These are phyloP conservation scores for Leucosticte australis DNA, from an alignment of 2,113 vertebrate species.

Conservation along the genomic window DNA sequence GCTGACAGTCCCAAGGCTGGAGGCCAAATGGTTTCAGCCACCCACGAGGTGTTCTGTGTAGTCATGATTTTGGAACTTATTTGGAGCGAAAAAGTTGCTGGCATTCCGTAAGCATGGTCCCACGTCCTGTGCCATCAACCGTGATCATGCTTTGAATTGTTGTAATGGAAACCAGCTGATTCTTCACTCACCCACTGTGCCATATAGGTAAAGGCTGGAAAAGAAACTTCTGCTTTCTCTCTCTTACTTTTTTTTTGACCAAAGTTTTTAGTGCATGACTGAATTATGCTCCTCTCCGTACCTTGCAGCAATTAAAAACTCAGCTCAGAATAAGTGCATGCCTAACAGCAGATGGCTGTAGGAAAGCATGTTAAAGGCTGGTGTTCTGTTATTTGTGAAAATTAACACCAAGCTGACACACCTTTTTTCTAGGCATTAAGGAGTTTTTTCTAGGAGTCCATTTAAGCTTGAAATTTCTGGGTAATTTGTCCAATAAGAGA, in stretches of 20 bases:
- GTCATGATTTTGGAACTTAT: constrained; percentile 22
- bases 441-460: background rate
- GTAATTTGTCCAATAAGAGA: background rate
- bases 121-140: rapidly evolving
- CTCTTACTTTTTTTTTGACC: background rate
- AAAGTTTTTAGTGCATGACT: background rate
- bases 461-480: background rate
- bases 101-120: background rate
- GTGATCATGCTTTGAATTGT: background rate
- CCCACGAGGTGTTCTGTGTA: constrained; percentile 35
- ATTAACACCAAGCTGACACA: background rate
- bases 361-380: background rate
- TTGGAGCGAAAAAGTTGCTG: background rate
- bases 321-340: background rate
- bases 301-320: background rate
- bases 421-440: background rate
- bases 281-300: background rate
- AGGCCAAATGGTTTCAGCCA: constrained; percentile 52
- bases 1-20: background rate
- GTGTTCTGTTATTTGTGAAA: background rate
- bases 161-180: background rate
- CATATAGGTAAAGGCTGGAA: background rate
- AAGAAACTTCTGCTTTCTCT: background rate
- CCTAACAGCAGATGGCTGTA: background rate
- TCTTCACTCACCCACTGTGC: background rate